Evolutionary conservation across 2,113 vertebrate species (phyloP).

Genomic region (Stegastes partitus): DNA sequence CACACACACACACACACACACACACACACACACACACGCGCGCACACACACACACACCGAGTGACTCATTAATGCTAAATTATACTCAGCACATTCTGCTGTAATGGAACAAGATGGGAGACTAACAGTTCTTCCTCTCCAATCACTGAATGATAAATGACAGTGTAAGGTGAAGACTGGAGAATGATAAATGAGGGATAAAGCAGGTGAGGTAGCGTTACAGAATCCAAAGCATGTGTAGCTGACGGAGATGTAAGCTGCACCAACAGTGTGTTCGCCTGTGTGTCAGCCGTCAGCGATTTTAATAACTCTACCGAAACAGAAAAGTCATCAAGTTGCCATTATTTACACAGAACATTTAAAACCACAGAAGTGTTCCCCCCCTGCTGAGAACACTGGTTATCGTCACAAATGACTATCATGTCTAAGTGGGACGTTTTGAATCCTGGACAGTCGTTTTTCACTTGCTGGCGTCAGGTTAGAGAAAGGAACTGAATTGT

Average conservation of each 20-base stretch:
- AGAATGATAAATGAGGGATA: constrained; percentile 56
- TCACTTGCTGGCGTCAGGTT: no score
- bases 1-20: constrained; percentile 12
- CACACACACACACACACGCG: background rate
- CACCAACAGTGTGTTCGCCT: background rate
- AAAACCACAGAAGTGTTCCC: no score
- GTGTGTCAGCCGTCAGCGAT: constrained; percentile 15
- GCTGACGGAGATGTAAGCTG: constrained; percentile 4
- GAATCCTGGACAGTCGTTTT: no score
- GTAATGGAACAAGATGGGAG: constrained; percentile 63
- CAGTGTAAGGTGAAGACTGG: constrained; percentile 43
- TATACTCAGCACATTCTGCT: constrained; percentile 54
- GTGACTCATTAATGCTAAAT: constrained; percentile 62
- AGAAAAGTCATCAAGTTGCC: background rate
- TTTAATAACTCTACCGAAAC: background rate
- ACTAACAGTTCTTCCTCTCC: constrained; percentile 57
- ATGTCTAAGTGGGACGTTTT: no score
- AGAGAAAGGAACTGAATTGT: no score
- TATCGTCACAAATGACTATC: no score
- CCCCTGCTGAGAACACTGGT: no score
- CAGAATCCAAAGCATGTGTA: constrained; percentile 40
- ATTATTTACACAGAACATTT: no score
- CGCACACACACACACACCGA: constrained; percentile 24
- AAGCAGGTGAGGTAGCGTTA: constrained; percentile 34
- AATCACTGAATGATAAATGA: constrained; percentile 69